Evolutionary conservation across 2,888 invertebrate species (phyloP).

Genomic region (Drosophila melanosoma): DNA sequence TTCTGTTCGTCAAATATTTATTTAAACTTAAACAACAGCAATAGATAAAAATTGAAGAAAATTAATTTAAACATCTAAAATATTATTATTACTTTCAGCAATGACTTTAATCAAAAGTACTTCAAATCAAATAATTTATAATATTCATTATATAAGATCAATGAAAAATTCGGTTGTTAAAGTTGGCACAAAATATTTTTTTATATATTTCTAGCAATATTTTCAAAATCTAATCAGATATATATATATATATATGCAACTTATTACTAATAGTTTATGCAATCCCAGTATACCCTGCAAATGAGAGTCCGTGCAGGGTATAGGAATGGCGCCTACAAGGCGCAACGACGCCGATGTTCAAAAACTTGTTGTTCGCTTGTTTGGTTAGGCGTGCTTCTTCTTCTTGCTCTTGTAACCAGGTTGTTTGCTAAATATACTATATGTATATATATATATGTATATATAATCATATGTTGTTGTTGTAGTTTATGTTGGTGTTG

Average conservation of each 20-base stretch:
- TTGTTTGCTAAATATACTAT: constrained; percentile 40
- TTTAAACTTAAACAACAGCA: no score
- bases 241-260: background rate
- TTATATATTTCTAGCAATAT: background rate
- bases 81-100: no score
- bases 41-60: no score
- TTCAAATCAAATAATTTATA: no score
- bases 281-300: constrained; percentile 20
- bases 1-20: background rate
- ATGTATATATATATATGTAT: background rate
- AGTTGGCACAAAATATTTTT: background rate
- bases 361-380: constrained; percentile 62
- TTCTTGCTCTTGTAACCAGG: constrained; percentile 22
- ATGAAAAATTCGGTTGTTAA: background rate
- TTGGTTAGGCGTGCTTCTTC: constrained; percentile 43
- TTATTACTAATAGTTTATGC: background rate
- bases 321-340: constrained; percentile 31
- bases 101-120: no score
- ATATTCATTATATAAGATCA: no score
- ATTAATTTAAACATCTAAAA: no score
- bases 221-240: background rate
- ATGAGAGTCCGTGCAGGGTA: constrained; percentile 7
- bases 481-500: constrained; percentile 19
- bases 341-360: constrained; percentile 58
- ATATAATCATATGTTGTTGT: constrained; percentile 18